Evolutionary conservation across 2,888 invertebrate species (phyloP).

Genomic region (Brachycybe producta): DNA sequence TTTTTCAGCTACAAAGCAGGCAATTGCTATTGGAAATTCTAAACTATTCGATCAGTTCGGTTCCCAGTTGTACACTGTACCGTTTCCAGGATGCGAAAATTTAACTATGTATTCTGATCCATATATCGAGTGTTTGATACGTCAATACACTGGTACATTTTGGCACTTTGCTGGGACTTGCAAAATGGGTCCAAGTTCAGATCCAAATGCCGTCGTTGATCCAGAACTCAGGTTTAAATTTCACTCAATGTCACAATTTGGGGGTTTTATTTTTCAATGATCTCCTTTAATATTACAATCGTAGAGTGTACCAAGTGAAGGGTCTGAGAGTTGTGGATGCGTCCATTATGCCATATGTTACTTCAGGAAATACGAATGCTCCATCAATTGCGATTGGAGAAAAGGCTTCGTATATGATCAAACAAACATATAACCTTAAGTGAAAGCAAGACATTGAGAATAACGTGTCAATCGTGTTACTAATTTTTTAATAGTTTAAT

Average conservation of each 20-base stretch:
- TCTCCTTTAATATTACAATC: too few species aligned
- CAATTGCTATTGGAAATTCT: constrained; percentile 23
- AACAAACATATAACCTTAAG: too few species aligned
- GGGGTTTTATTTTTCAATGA: too few species aligned
- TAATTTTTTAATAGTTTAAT: too few species aligned
- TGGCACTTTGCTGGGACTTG: constrained; percentile 14
- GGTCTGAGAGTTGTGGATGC: constrained; percentile 61
- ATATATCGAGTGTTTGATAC: constrained; percentile 12
- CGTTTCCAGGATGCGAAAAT: constrained; percentile 24
- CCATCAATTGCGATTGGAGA: constrained; percentile 72
- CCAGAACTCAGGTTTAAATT: constrained; percentile 13
- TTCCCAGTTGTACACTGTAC: constrained; percentile 20
- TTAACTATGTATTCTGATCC: constrained; percentile 12
- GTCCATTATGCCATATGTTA: constrained; percentile 63
- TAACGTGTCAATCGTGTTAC: too few species aligned
- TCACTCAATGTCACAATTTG: background rate
- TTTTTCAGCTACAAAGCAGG: constrained; percentile 22
- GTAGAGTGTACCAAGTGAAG: constrained; percentile 48
- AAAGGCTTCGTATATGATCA: constrained; percentile 68
- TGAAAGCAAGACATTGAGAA: too few species aligned
- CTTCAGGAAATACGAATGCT: constrained; percentile 62
- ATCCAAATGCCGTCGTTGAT: constrained; percentile 15
- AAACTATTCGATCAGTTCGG: constrained; percentile 23
- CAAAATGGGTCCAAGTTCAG: constrained; percentile 12
- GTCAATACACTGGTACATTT: constrained; percentile 14